Percentiles rank a stretch among this genome's conserved stretches.
phyloP scores from a whole-genome alignment of 35 echinoderm and acorn worm species.

The Lytechinus pictus region DNA sequence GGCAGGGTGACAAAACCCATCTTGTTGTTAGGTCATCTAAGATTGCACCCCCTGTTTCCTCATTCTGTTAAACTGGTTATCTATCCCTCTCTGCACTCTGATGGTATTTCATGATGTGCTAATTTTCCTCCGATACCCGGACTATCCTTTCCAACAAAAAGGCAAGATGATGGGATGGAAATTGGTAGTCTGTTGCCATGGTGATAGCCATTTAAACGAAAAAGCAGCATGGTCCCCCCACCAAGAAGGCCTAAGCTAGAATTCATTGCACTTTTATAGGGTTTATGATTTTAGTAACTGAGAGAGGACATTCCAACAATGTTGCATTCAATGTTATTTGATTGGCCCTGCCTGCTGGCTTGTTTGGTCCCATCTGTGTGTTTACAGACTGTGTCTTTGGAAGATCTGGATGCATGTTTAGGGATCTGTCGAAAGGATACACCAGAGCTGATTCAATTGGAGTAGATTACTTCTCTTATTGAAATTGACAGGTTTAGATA shows the following conservation, averaged over 20 bases:
- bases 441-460: neutral
- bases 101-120: slow-evolving; percentile 6
- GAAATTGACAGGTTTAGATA: slow-evolving; percentile 36
- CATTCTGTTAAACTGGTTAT: neutral
- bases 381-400: neutral
- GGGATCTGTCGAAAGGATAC: slow-evolving; percentile 33
- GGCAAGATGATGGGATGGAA: slow-evolving; percentile 2
- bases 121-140: neutral
- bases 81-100: neutral
- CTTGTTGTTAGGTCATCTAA: slow-evolving; percentile 19
- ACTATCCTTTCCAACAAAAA: neutral
- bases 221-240: neutral
- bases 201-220: neutral
- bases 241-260: slow-evolving; percentile 15
- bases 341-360: neutral
- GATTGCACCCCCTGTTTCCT: neutral
- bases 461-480: slow-evolving; percentile 20
- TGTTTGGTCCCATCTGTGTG: slow-evolving; percentile 13
- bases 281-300: neutral
- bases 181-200: slow-evolving; percentile 13
- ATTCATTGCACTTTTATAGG: slow-evolving; percentile 37
- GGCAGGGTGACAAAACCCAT: slow-evolving; percentile 23
- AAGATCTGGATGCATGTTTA: slow-evolving; percentile 34
- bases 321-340: neutral
- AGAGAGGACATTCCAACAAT: slow-evolving; percentile 25